Base-by-base conservation (phyloP, 1,140 invertebrate genomes). In the Caenorhabditis tropicalis region DNA sequence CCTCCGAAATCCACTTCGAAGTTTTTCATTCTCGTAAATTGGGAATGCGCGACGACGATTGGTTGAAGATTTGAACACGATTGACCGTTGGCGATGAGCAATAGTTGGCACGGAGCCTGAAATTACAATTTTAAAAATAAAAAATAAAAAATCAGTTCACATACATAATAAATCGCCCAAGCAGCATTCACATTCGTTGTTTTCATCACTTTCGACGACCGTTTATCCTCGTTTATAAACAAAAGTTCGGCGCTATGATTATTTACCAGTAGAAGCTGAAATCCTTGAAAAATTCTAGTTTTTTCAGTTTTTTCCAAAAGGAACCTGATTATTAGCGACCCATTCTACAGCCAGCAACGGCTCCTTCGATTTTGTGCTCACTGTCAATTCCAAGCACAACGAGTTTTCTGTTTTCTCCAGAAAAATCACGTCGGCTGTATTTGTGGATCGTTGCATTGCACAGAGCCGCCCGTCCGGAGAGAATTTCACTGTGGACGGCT, bases 131-230 rank as follows among this genome's bases (percentile, higher is more conserved):
- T 58, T 58, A 21, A 27, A 29, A 29, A 58, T 27, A 58, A 58
- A 58, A 58, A 27, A 27, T 56, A 9, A 2, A 7, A 58, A 58
- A 27, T 27, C n/a, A n/a, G n/a, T n/a, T n/a, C n/a, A n/a, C 33
- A 48, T 29, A 82, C 82, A 74, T 82, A 82, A 70, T 82, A 82
- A 51, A 82, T 51, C 0, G 82, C 82, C 82, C 82, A 82, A 27
- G 82, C 56, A 19, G 82, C 58, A 19, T 58, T 65, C 1, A 82
- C 60, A 56, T 82, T 82, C 15, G 82, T 70, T 16, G 82, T 29
- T 43, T 56, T 65, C 1, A 82, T 27, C 82, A 82, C 21, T 70
- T 82, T 82, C 15, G 60, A 82, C 24, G 82, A 48, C 36, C 51
- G 46, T 27, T 82, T 82, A 36, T 82, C 82, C 7, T 65, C 56